A percentile compares a stretch with the other conserved stretches of the same genome.
phyloP scores from a whole-genome alignment of 30 jellyfish, hydroid and myxozoan genomes.

The Hydractinia echinata region DNA sequence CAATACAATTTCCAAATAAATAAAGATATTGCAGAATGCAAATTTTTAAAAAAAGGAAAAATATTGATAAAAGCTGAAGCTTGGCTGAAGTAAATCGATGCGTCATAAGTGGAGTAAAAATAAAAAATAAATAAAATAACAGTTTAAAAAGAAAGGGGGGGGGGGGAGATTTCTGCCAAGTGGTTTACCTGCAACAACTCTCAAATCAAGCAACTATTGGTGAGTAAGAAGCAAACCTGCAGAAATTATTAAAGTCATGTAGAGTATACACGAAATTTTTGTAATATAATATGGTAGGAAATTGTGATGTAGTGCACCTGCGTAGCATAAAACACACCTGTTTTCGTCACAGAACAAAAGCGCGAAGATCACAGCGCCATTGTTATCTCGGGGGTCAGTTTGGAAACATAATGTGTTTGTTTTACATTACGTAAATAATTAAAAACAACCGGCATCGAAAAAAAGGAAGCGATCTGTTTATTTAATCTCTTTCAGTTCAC shows the following conservation, averaged over 20 bases:
- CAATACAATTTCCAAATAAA: too few relatives aligned
- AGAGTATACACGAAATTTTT: not conserved
- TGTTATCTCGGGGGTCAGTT: not conserved
- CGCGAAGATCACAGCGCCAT: not conserved
- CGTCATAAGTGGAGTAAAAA: too few relatives aligned
- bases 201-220: too few relatives aligned
- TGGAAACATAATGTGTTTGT: constrained; percentile 1
- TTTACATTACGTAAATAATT: not conserved
- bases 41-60: too few relatives aligned
- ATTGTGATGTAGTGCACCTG: not conserved
- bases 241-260: not conserved
- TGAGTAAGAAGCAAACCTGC: too few relatives aligned
- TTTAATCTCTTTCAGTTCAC: not conserved
- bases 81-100: too few relatives aligned
- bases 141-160: too few relatives aligned
- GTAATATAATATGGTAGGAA: not conserved
- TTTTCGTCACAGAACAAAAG: not conserved
- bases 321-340: constrained; percentile 11
- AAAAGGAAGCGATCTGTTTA: not conserved
- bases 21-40: too few relatives aligned
- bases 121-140: too few relatives aligned
- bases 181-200: too few relatives aligned
- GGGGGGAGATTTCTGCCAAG: too few relatives aligned
- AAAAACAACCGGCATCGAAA: constrained; percentile 19
- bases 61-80: too few relatives aligned